Evolutionary conservation across 1,140 invertebrate genomes (phyloP), one percentile per base, ranked within the genome.

Genomic region (Bombus cullumanus): DNA sequence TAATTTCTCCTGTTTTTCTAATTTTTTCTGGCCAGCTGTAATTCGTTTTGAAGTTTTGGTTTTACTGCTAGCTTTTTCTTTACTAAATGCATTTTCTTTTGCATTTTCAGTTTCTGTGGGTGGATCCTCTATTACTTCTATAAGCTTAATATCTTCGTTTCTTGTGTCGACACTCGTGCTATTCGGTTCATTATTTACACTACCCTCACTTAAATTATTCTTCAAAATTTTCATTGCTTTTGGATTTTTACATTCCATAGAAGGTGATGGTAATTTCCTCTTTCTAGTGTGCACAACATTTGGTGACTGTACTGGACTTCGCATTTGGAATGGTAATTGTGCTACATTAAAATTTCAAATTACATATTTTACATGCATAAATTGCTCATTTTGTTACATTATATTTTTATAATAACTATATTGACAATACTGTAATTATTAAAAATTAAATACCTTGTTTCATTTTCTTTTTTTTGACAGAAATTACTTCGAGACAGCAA

Each of bases 141-240:
- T 39, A 28, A 31, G 68, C 1, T 85, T 47, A 4, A 15, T 15
- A 28, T n/a, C 59, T 28, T 82, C 66, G 12, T 83, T 47, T 22
- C 15, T 1, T 37, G 28, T 12, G 25, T 62, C 18, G 8, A n/a
- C 15, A 1, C 5, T 39, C 3, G 0, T 0, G 12, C 72, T 15
- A 34, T 39, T 64, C 57, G 57, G 28, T 72, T 77, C 37, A 53
- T 31, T 71, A 28, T 72, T 47, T 12, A 8, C 53, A 6, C 37
- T 37, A 31, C 79, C 39, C 75, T 78, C 81, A 1, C 43, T 43
- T 13, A 74, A 88, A 84, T 93, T 93, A 75, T 92, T 91, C 53
- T 94, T 94, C n/a, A 77, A 87, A 47, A 93, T 87, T 89, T 95
- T 95, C 0, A 93, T 68, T 13, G 92, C n/a, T 83, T 95, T 95